A percentile compares a stretch with the other conserved stretches of the same genome.
Evolutionary conservation across 2,888 invertebrate genomes (phyloP).

Genomic region (Rapana venosa): DNA sequence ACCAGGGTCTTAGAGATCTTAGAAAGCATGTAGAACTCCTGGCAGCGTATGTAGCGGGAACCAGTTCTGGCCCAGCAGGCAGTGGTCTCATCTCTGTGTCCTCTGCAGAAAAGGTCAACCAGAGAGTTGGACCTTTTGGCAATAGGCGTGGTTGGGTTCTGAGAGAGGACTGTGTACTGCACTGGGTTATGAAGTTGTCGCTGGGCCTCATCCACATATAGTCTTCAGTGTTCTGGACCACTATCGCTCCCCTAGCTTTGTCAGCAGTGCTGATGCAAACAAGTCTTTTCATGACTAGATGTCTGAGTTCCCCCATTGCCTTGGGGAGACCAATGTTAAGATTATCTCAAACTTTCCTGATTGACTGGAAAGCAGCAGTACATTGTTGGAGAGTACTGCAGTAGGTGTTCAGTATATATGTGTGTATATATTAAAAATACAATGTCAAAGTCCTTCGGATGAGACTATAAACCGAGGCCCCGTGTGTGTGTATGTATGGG

Average conservation of each 20-base stretch:
- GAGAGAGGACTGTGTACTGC: background rate
- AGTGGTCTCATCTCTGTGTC: background rate
- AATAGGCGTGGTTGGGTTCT: background rate
- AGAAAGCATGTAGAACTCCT: slow-evolving; percentile 1
- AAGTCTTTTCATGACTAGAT: background rate
- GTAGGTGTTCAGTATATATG: too few relatives aligned
- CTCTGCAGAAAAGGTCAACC: background rate
- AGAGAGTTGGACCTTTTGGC: background rate
- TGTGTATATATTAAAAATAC: too few relatives aligned
- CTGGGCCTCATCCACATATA: slow-evolving; percentile 1
- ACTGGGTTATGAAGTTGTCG: background rate
- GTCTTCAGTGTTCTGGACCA: background rate
- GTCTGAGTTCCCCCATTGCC: background rate
- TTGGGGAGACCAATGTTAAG: background rate
- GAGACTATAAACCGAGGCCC: too few relatives aligned
- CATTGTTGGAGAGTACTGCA: too few relatives aligned
- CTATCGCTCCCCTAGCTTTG: slow-evolving; percentile 19
- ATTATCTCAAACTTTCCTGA: too few relatives aligned
- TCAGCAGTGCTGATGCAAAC: slow-evolving; percentile 11
- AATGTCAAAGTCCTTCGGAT: too few relatives aligned
- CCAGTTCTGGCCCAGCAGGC: background rate
- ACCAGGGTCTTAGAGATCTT: background rate
- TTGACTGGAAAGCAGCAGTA: too few relatives aligned
- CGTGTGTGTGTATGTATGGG: too few relatives aligned
- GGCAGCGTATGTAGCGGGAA: background rate